A percentile compares a stretch with the other conserved stretches of the same genome.
phyloP scores from a whole-genome alignment of 2,888 invertebrate genomes.

The Euzophera pinguis region DNA sequence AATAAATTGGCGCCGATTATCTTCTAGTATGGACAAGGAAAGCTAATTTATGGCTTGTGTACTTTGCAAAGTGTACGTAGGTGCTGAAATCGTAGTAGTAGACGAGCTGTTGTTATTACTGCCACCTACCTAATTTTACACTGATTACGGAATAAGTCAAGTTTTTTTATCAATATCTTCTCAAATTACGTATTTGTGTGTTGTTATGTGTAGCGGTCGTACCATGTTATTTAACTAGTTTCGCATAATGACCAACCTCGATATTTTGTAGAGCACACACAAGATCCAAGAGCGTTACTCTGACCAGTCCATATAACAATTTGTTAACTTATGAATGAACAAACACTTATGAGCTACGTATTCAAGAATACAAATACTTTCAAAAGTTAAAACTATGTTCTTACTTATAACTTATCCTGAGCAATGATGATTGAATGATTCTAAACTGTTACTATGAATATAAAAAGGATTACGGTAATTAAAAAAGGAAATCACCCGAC shows the following conservation, averaged over 20 bases:
- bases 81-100: background rate
- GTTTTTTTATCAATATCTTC: background rate
- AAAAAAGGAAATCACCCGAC: no score
- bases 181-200: background rate
- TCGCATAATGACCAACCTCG: constrained; percentile 6
- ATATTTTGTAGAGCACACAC: constrained; percentile 8
- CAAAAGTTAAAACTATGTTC: no score
- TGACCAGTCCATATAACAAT: background rate
- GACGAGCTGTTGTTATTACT: no score
- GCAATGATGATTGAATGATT: no score
- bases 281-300: background rate
- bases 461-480: no score
- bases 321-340: background rate
- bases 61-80: constrained; percentile 20
- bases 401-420: no score
- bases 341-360: no score
- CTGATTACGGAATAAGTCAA: no score
- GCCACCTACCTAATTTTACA: no score
- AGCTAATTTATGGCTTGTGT: constrained; percentile 27
- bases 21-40: constrained; percentile 35
- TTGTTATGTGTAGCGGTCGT: background rate
- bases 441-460: no score
- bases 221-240: constrained; percentile 9
- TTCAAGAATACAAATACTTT: no score
- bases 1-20: constrained; percentile 38